Evolutionary conservation across 2,113 vertebrate species (phyloP), one percentile per base, ranked within the genome.

Genomic region (Tragelaphus imberbis): DNA sequence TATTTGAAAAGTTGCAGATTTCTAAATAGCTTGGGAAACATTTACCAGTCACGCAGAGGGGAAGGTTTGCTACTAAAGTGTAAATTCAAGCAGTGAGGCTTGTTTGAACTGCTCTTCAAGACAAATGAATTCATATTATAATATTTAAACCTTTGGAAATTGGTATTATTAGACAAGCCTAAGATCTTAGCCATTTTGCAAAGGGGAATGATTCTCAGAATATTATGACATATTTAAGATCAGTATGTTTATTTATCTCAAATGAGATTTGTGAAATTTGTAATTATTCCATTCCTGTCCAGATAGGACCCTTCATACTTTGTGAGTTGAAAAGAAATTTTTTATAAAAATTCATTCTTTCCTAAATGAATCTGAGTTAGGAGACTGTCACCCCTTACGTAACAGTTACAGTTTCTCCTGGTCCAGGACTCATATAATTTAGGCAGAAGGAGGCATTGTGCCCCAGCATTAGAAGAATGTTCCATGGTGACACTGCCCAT

Each of bases 211-310:
- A 97, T 94, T 97, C 88, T 98, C 97, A 95, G 94, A 96, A 94
- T 56, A 94, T 40, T 56, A 94, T 40, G 95, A 79, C 93, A 75
- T 98, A 97, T 97, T 97, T 93, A 96, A 97, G 96, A 97, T 98
- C 97, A 97, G 92, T 96, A 77, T 95, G 65, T 95, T 91, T 91
- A 5, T 79, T 95, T 81, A 59, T 82, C 97, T 97, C 95, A 96
- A 97, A 94, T 98, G 97, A 97, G 93, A 97, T 96, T 36, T 98
- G 92, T 98, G 94, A 98, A 96, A 88, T 95, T 97, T 95, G 63
- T 68, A 36, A 81, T 97, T 93, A 94, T 63, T 96, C 92, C 53
- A 75, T 19, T 94, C 28, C 58, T 95, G 12, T 94, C 92, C 84
- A 97, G 85, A 93, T 86, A 81, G 44, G 61, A 91, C 4, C 53